phyloP scores from a whole-genome alignment of 2,888 invertebrate species.

The Abrostola triplasia region DNA sequence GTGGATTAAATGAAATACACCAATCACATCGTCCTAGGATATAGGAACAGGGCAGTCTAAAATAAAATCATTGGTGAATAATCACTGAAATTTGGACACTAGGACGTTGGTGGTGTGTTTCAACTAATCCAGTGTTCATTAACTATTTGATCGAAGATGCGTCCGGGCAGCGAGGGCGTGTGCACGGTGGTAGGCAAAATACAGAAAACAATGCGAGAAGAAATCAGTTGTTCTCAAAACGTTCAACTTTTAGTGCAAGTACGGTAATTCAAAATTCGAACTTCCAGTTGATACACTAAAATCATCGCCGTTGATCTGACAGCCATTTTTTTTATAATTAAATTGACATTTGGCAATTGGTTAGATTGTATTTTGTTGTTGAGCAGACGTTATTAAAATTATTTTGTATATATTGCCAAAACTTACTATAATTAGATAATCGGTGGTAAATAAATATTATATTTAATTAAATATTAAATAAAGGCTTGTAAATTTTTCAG shows the following conservation, averaged over 20 bases:
- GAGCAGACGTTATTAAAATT: slow-evolving; percentile 43
- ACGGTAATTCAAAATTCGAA: slow-evolving; percentile 48
- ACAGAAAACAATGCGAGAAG: slow-evolving; percentile 58
- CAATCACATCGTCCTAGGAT: slow-evolving; percentile 67
- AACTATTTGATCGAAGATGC: slow-evolving; percentile 82
- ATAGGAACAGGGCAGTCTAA: slow-evolving; percentile 85
- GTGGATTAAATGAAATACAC: slow-evolving; percentile 82
- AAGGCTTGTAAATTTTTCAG: slow-evolving; percentile 46
- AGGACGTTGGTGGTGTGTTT: slow-evolving; percentile 67
- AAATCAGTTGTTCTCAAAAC: slow-evolving; percentile 54
- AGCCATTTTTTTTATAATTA: slow-evolving; percentile 22
- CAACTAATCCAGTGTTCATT: slow-evolving; percentile 81
- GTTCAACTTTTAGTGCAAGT: slow-evolving; percentile 58
- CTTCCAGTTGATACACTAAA: slow-evolving; percentile 30
- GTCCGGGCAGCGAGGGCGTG: slow-evolving; percentile 65
- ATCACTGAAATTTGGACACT: slow-evolving; percentile 85
- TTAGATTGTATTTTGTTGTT: slow-evolving; percentile 25
- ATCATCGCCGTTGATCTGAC: slow-evolving; percentile 22
- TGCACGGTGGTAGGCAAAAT: slow-evolving; percentile 53
- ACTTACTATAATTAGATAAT: slow-evolving; percentile 52
- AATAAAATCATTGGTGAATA: slow-evolving; percentile 85
- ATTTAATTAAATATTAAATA: slow-evolving; percentile 53
- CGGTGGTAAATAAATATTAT: slow-evolving; percentile 59
- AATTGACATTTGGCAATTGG: slow-evolving; percentile 35
- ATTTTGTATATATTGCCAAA: slow-evolving; percentile 51